phyloP scores from a whole-genome alignment of 2,888 invertebrate species.

The Eueremaeus valkanovi region DNA sequence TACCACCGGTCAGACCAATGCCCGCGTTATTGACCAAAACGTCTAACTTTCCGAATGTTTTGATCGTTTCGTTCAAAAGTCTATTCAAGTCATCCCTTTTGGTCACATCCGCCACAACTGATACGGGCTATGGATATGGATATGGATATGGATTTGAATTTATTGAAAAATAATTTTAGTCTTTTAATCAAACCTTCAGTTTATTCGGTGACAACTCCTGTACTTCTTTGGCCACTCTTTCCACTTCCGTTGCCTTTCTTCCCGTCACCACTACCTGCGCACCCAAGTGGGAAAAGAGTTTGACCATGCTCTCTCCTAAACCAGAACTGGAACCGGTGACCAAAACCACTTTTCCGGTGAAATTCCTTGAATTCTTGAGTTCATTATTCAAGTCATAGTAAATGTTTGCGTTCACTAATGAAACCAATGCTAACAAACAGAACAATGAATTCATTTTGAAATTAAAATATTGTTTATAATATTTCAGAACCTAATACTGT shows the following conservation, averaged over 20 bases:
- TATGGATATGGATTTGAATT: neutral
- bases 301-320: slow-evolving; percentile 31
- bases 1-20: neutral
- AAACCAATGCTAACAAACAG: neutral
- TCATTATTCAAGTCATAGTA: neutral
- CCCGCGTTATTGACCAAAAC: slow-evolving; percentile 41
- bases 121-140: slow-evolving; percentile 29
- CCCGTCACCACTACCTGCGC: slow-evolving; percentile 35
- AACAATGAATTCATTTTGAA: too few species aligned
- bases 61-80: slow-evolving; percentile 26
- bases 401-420: too few species aligned
- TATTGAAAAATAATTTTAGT: neutral
- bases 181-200: neutral
- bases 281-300: slow-evolving; percentile 15
- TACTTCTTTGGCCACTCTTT: slow-evolving; percentile 19
- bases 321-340: slow-evolving; percentile 26
- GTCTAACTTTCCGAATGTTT: slow-evolving; percentile 31
- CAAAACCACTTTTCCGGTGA: neutral
- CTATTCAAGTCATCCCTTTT: slow-evolving; percentile 27
- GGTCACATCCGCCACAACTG: slow-evolving; percentile 35
- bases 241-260: neutral
- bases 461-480: too few species aligned
- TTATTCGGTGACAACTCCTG: slow-evolving; percentile 30
- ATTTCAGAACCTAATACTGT: too few species aligned
- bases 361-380: neutral